These are phyloP conservation scores for Aleiodes leptofemur DNA, from an alignment of 2,888 invertebrate species.

Conservation along the genomic window DNA sequence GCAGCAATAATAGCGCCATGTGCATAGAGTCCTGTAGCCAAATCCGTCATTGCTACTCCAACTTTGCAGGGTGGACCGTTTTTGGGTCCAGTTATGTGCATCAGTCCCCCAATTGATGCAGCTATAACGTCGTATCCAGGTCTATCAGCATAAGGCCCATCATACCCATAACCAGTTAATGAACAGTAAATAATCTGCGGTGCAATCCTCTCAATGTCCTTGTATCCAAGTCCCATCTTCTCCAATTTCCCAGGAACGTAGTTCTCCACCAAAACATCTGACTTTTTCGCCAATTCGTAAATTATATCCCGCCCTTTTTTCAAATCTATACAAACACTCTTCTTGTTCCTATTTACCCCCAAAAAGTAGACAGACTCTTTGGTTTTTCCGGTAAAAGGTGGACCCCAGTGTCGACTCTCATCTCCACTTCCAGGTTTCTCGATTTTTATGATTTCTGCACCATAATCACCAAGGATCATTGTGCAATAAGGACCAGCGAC, in stretches of 20 bases:
- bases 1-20: slow-evolving; percentile 97
- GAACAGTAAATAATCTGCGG: slow-evolving; percentile 94
- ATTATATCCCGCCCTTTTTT: slow-evolving; percentile 84
- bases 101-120: slow-evolving; percentile 92
- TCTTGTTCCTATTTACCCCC: slow-evolving; percentile 95
- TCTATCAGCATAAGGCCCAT: slow-evolving; percentile 89
- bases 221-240: slow-evolving; percentile 87
- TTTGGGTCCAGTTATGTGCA: slow-evolving; percentile 92
- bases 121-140: slow-evolving; percentile 99
- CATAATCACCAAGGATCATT: slow-evolving; percentile 94
- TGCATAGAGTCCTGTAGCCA: slow-evolving; percentile 95
- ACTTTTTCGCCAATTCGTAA: slow-evolving; percentile 83
- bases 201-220: slow-evolving; percentile 81
- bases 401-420: slow-evolving; percentile 95
- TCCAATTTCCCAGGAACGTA: slow-evolving; percentile 93
- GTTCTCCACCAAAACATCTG: slow-evolving; percentile 95
- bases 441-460: slow-evolving; percentile 94
- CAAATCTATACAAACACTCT: slow-evolving; percentile 92
- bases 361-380: slow-evolving; percentile 88
- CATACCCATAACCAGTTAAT: slow-evolving; percentile 92
- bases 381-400: slow-evolving; percentile 85
- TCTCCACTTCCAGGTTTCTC: slow-evolving; percentile 90
- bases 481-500: slow-evolving; percentile 97
- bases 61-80: slow-evolving; percentile 92
- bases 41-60: slow-evolving; percentile 94